Conservation (phyloP, 2,113 vertebrate genomes). For the Chauna torquata region DNA sequence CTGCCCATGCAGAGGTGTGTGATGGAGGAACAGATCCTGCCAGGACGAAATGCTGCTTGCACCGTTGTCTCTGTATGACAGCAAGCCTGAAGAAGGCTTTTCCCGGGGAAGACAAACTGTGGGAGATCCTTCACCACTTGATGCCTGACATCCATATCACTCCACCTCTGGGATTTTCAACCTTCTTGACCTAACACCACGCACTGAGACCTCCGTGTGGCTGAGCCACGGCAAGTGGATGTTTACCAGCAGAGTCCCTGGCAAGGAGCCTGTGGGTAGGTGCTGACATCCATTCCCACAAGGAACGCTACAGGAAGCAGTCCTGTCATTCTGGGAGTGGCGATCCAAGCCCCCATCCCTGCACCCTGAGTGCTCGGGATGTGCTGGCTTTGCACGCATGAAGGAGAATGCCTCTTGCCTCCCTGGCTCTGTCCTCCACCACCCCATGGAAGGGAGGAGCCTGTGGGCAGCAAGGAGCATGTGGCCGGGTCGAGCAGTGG, state of each 20-base stretch:
- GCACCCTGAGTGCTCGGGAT: not conserved
- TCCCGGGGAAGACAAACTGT: not conserved
- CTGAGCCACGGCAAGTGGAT: not conserved
- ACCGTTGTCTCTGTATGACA: fast-evolving
- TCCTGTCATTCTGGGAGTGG: not conserved
- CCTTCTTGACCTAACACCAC: not conserved
- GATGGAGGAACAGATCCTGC: not conserved
- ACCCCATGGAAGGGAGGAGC: not conserved
- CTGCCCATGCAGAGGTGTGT: fast-evolving
- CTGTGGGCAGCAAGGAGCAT: not conserved
- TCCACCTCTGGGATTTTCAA: not conserved
- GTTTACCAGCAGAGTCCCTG: not conserved
- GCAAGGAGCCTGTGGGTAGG: not conserved
- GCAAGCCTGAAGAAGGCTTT: not conserved
- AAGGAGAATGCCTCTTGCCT: not conserved
- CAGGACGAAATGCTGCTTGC: not conserved
- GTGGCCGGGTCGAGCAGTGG: fast-evolving
- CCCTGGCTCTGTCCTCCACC: not conserved
- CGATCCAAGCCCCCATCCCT: not conserved
- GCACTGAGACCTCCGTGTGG: fast-evolving
- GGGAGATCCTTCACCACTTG: not conserved
- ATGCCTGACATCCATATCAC: not conserved
- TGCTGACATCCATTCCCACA: not conserved
- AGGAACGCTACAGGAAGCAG: not conserved
- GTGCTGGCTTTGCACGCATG: not conserved